phyloP scores from a whole-genome alignment of 2,797 vertebrate genomes.

The Xiphorhynchus erythropygius region DNA sequence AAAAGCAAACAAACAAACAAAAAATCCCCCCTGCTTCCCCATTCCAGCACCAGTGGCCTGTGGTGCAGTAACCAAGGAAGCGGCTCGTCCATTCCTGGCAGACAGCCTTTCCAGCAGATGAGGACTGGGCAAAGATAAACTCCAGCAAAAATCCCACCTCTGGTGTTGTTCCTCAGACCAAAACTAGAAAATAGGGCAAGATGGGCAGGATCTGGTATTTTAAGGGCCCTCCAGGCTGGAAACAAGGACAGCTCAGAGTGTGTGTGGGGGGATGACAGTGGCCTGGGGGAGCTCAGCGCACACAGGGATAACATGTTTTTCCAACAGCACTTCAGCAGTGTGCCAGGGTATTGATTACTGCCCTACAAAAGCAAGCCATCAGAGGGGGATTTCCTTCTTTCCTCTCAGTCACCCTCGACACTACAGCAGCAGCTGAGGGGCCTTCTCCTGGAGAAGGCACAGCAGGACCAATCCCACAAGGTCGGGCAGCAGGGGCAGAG shows the following conservation, averaged over 20 bases:
- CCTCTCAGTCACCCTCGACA: not conserved
- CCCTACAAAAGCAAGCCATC: slow-evolving; percentile 36
- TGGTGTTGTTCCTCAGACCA: not conserved
- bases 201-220: not conserved
- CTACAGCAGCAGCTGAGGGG: slow-evolving; percentile 18
- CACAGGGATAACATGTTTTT: slow-evolving; percentile 1
- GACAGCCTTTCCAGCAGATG: not conserved
- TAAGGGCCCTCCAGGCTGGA: not conserved
- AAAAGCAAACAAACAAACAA: slow-evolving; percentile 43
- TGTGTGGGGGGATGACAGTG: not conserved
- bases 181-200: not conserved
- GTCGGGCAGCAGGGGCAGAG: slow-evolving; percentile 57
- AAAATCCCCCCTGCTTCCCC: not conserved
- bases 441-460: slow-evolving; percentile 42
- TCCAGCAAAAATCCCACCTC: not conserved
- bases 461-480: slow-evolving; percentile 58
- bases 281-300: not conserved
- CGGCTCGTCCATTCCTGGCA: not conserved
- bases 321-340: not conserved
- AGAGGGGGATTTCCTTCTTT: slow-evolving; percentile 27
- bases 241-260: not conserved
- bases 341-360: slow-evolving; percentile 55
- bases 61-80: not conserved
- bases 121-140: not conserved
- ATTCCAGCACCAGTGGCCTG: not conserved